Base-by-base conservation (phyloP, 2,888 invertebrate species). In the Rotaria sp. region DNA sequence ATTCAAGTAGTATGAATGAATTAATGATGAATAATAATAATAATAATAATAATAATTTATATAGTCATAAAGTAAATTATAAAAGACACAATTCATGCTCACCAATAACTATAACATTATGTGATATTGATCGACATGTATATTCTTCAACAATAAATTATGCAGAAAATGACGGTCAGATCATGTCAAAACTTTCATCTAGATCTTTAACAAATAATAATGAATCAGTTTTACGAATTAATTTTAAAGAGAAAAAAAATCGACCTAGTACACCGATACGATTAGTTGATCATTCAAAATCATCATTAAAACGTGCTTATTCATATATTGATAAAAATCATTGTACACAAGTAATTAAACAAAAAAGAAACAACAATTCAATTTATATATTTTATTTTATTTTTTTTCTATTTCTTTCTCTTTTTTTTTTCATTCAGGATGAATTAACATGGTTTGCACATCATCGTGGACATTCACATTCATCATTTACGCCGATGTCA, bases 1-100 rank as follows among this genome's bases (percentile, higher is more conserved):
- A 84, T 67, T 67, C 84, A 18, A 74, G n/a, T 38, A 50, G 52
- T 13, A n/a, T 84, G 21, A 84, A 86, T 84, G 38, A 48, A 38
- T 55, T 52, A 38, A 26, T 50, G 2, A 57, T 7, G 2, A 84
- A 84, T 84, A 35, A n/a, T 10, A 55, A 52, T 84, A 84, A 84
- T 30, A 45, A 50, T 35, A 26, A 45, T 84, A 59, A 57, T 85
- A 26, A 57, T 57, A 45, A 41, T 59, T 18, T 35, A 35, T 35
- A 67, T 67, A 67, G 2, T 7, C 35, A 13, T 35, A 18, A 67
- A 35, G 5, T 67, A 18, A 67, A 67, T 21, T 35, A 21, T 2
- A 35, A 1, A 35, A 67, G 15, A 30, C 15, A 67, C 2, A 35
- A 21, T 21, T 38, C 67, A 35, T 35, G 67, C 38, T 67, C 67